These are phyloP conservation scores for Dendrolimus houi DNA, from an alignment of 2,888 invertebrate species.

Conservation along the genomic window DNA sequence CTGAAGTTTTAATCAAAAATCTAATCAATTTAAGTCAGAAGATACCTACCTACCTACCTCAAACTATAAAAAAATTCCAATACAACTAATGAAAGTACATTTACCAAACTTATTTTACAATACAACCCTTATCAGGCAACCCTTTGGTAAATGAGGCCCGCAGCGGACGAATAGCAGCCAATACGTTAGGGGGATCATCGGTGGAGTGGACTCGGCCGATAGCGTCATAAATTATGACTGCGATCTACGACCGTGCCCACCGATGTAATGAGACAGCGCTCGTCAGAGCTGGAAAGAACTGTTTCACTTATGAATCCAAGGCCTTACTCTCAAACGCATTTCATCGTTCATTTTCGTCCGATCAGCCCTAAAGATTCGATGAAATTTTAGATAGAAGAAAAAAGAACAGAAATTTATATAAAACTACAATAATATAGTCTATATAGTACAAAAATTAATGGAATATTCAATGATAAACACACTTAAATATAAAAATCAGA, in stretches of 20 bases:
- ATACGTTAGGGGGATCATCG: slow-evolving; percentile 48
- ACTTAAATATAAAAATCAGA: no score
- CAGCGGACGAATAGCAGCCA: slow-evolving; percentile 31
- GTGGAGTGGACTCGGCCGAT: slow-evolving; percentile 26
- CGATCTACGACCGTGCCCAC: slow-evolving; percentile 5
- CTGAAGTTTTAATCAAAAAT: no score
- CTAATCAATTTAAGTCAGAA: no score
- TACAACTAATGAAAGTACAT: not conserved
- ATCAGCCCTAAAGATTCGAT: no score
- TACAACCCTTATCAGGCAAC: slow-evolving; percentile 13
- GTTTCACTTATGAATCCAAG: not conserved
- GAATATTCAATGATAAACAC: no score
- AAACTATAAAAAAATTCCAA: not conserved
- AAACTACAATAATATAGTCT: no score
- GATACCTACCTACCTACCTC: no score
- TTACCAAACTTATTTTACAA: not conserved
- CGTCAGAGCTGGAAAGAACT: not conserved
- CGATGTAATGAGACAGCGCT: slow-evolving; percentile 1
- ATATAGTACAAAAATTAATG: no score
- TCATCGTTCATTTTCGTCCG: no score
- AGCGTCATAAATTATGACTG: slow-evolving; percentile 25
- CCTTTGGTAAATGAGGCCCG: slow-evolving; percentile 36
- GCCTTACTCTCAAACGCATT: no score
- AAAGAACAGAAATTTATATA: no score
- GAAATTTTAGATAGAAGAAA: no score